A percentile compares a stretch with the other conserved stretches of the same genome.
Evolutionary conservation across 2,113 vertebrate genomes (phyloP).

Genomic region (Mastomys natalensis): DNA sequence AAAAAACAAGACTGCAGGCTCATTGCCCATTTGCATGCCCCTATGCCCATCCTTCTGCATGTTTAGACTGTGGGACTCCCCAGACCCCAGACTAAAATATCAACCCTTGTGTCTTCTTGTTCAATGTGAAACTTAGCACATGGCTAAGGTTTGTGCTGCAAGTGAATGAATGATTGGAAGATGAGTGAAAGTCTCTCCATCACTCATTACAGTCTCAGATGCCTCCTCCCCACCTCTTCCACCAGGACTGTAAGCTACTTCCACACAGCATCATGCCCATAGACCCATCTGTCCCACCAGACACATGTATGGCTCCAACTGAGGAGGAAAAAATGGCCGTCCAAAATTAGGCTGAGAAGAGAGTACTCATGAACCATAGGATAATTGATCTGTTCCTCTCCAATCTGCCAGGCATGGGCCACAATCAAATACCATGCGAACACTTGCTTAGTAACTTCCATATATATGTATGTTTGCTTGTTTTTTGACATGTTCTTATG

Average conservation of each 20-base stretch:
- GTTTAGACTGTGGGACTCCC: neutral
- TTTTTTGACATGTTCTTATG: neutral
- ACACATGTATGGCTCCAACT: neutral
- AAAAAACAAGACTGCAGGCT: no score
- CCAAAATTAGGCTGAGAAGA: accelerated
- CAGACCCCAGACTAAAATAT: no score
- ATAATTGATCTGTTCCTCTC: accelerated
- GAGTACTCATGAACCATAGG: accelerated
- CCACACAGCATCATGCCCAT: neutral
- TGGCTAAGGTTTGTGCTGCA: neutral
- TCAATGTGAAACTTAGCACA: no score
- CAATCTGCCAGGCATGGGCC: accelerated
- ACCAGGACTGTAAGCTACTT: neutral
- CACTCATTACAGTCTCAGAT: no score
- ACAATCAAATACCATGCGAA: neutral
- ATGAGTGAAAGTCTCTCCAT: neutral
- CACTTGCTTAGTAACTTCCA: accelerated
- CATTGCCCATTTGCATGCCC: accelerated
- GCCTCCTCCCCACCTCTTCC: neutral
- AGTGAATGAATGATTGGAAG: accelerated
- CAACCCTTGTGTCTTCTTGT: neutral
- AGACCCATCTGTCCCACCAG: neutral
- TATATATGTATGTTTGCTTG: neutral
- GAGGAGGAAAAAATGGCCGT: accelerated
- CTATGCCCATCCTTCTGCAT: accelerated